A percentile compares a stretch with the other conserved stretches of the same genome.
Evolutionary conservation across 2,113 vertebrate genomes (phyloP).

Genomic region (Sterrhoptilus dennistouni): DNA sequence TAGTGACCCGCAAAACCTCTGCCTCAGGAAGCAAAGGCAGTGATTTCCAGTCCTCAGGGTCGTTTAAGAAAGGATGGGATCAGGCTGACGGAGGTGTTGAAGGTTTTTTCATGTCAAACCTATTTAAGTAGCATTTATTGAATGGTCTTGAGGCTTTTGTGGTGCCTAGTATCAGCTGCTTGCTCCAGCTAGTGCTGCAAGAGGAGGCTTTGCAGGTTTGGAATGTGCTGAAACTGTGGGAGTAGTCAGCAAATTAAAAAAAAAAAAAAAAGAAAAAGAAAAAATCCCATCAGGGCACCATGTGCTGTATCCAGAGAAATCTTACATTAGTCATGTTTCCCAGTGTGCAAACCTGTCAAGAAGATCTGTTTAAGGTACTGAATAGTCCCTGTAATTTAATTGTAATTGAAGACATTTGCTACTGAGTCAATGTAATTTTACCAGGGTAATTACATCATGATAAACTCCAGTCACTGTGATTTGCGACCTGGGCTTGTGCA

Average conservation of each 20-base stretch:
- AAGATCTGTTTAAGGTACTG: constrained; percentile 27
- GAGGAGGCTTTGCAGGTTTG: neutral
- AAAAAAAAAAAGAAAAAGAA: neutral
- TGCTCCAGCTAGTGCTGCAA: neutral
- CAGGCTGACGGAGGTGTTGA: neutral
- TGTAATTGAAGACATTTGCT: constrained; percentile 66
- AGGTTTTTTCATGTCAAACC: neutral
- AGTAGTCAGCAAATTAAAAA: neutral
- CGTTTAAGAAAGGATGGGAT: neutral
- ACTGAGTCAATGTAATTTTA: constrained; percentile 65
- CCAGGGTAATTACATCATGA: constrained; percentile 67
- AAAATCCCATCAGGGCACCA: neutral
- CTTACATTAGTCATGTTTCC: constrained; percentile 53
- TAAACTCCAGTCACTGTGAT: constrained; percentile 68
- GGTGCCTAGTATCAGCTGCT: neutral
- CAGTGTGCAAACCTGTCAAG: constrained; percentile 57
- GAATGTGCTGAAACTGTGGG: neutral
- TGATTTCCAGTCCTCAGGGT: neutral
- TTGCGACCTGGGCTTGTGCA: constrained; percentile 7
- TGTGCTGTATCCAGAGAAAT: constrained; percentile 12
- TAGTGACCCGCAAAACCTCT: neutral
- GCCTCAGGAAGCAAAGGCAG: neutral
- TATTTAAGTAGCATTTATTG: neutral
- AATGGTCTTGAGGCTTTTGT: neutral
- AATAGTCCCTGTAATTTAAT: constrained; percentile 66